These are phyloP conservation scores for Ceyx melanurus DNA, from an alignment of 2,113 vertebrate species.

Conservation along the genomic window DNA sequence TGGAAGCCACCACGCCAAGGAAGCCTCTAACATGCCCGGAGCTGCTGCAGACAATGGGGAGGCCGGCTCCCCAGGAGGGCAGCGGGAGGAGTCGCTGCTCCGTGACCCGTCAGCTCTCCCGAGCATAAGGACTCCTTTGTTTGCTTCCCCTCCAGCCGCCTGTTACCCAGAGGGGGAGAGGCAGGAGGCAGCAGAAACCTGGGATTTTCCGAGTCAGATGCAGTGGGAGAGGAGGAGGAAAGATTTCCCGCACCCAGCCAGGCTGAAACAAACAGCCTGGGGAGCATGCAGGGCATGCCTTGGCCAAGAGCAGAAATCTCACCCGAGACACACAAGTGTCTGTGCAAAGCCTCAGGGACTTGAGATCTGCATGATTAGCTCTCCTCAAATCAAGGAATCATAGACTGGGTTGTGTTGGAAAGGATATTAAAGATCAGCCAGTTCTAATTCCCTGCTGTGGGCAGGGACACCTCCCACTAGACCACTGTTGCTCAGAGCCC, in stretches of 20 bases:
- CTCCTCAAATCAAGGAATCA: neutral
- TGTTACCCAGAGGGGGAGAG: slow-evolving; percentile 1
- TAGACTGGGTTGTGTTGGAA: neutral
- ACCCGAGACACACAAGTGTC: neutral
- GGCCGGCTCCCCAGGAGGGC: neutral
- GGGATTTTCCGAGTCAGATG: slow-evolving; percentile 51
- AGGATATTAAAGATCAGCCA: neutral
- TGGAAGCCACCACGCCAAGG: neutral
- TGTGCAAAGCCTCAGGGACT: accelerated
- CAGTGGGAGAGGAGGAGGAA: slow-evolving; percentile 5
- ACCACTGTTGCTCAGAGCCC: neutral
- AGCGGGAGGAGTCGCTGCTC: neutral
- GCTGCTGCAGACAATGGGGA: slow-evolving; percentile 21
- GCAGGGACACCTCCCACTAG: neutral
- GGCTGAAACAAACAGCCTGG: neutral
- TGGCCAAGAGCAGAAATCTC: neutral
- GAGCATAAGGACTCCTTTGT: slow-evolving; percentile 49
- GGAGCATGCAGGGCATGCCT: neutral
- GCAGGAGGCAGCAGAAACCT: slow-evolving; percentile 8
- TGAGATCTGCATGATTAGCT: neutral
- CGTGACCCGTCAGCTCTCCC: neutral
- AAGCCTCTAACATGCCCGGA: neutral
- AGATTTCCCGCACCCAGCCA: neutral
- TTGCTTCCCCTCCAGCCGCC: slow-evolving; percentile 31
- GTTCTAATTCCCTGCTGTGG: neutral